Evolutionary conservation across 2,797 vertebrate species (phyloP), one percentile per base, ranked within the genome.

Genomic region (Heterohyrax brucei): DNA sequence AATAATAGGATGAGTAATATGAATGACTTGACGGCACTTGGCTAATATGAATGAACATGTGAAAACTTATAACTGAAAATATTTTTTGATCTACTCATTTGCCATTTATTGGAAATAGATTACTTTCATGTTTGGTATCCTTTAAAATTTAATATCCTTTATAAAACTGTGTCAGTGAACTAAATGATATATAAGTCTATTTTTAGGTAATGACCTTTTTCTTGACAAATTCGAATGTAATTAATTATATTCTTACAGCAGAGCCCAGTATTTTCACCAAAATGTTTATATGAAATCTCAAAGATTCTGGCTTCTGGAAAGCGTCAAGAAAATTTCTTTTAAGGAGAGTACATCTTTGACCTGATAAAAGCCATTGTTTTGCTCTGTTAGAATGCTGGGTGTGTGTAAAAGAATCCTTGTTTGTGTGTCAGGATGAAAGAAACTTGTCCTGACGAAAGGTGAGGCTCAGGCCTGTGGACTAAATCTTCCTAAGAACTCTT

Each of bases 401-500:
- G 5, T 87, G 22, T 95, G 92, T 96, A 94, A 96, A 96, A 96
- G 73, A 87, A 94, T 64, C 24, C 61, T 81, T 92, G n/a, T 97
- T 95, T 96, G 80, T 95, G 91, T 89, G 64, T 70, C 87, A 95
- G 84, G 96, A 86, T 95, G 92, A 97, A 98, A 96, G 84, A 66
- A 90, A 89, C 72, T 92, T 94, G 21, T 68, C 66, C 95, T 96
- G 75, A 95, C 89, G 28, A 84, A 96, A 96, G 84, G 95, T 85
- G 93, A 97, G 87, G 87, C 95, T 18, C n/a, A 94, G 89, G 91
- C 81, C 72, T 96, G 82, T 3, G 14, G 73, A 73, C 24, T 87
- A 97, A 96, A 93, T 89, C 89, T 97, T 19, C 89, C 85, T 92
- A 78, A 96, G 85, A 84, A 95, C 89, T 91, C 95, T 98, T 95